These are phyloP conservation scores for Coenonympha arcania DNA, from an alignment of 2,888 invertebrate species.

Conservation along the genomic window DNA sequence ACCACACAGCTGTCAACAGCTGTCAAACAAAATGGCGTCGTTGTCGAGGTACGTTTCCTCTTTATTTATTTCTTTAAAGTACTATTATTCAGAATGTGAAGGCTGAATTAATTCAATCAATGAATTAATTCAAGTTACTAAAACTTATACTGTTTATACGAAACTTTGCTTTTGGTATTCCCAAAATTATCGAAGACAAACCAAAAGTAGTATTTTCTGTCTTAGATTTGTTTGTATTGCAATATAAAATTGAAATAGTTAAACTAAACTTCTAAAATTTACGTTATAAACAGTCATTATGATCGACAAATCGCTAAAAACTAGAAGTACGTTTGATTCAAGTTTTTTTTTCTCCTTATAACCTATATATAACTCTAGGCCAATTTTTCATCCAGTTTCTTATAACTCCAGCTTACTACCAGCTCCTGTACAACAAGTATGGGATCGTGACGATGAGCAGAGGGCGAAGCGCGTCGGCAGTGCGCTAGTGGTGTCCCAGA, in stretches of 20 bases:
- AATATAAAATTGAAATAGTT: too few relatives aligned
- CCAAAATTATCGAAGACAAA: too few relatives aligned
- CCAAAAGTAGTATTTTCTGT: too few relatives aligned
- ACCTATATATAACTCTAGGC: neutral
- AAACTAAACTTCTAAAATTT: too few relatives aligned
- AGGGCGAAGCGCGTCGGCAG: conserved; percentile 72
- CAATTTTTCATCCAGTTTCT: neutral
- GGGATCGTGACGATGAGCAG: conserved; percentile 90
- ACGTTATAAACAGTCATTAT: too few relatives aligned
- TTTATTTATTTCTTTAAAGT: neutral
- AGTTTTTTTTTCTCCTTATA: neutral
- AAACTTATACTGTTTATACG: too few relatives aligned
- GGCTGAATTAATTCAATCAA: too few relatives aligned
- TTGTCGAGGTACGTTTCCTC: conserved; percentile 53
- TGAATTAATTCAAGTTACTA: too few relatives aligned
- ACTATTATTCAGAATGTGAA: too few relatives aligned
- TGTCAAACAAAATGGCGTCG: conserved; percentile 55
- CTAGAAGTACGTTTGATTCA: neutral
- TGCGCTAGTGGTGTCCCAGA: conserved; percentile 83
- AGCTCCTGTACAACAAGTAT: conserved; percentile 87
- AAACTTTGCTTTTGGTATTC: too few relatives aligned
- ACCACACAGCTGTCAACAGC: neutral
- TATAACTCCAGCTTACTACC: conserved; percentile 81
- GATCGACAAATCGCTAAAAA: too few relatives aligned
- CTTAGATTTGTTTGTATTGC: too few relatives aligned